These are phyloP conservation scores for Listronotus bonariensis DNA, from an alignment of 1,140 invertebrate genomes.

Conservation along the genomic window DNA sequence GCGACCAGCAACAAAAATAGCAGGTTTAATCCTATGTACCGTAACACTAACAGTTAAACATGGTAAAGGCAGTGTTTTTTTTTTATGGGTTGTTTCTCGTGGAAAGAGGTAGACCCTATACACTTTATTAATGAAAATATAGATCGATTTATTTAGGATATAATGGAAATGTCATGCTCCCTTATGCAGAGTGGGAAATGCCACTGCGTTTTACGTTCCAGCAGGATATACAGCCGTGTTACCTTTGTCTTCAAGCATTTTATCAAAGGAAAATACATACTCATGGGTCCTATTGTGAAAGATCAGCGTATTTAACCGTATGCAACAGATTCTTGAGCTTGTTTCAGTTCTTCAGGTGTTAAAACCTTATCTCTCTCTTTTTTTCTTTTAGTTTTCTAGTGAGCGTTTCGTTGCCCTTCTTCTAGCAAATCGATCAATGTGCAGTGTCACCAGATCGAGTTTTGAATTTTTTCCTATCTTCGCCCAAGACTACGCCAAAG, in stretches of 20 bases:
- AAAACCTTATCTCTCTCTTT: conserved; percentile 88
- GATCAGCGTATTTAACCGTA: conserved; percentile 99
- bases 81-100: no score
- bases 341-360: conserved; percentile 78
- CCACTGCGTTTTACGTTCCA: no score
- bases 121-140: no score
- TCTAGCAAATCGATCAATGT: conserved; percentile 86
- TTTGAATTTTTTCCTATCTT: conserved; percentile 99
- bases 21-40: no score
- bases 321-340: conserved; percentile 88
- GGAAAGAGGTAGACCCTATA: no score
- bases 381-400: conserved; percentile 88
- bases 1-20: background rate
- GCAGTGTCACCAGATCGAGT: conserved; percentile 97
- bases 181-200: no score
- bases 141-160: conserved; percentile 95
- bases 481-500: conserved; percentile 95
- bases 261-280: conserved; percentile 99
- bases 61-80: no score
- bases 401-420: conserved; percentile 87
- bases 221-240: conserved; percentile 99
- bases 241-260: conserved; percentile 98
- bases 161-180: no score
- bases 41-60: no score
- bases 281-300: conserved; percentile 93